Base-by-base conservation (phyloP, 2,888 invertebrate species). In the Andricus curvator region DNA sequence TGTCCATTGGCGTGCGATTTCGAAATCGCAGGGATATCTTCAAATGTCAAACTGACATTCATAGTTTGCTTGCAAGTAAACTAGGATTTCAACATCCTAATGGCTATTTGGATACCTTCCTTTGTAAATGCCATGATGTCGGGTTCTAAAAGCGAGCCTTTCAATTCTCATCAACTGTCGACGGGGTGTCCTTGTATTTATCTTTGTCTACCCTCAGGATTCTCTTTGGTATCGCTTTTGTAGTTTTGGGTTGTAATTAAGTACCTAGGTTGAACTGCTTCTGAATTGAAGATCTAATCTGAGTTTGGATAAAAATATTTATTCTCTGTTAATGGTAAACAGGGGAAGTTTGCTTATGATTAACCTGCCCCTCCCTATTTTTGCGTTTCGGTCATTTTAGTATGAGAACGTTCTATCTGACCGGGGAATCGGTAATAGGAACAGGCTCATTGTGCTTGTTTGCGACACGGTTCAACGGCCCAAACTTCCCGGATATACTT, bases 401-500 rank as follows among this genome's bases (percentile, higher is more conserved):
- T 25, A 44, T 51, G 81, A 81, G 84, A 82, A 83, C 48, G 76
- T 29, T 80, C 78, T 82, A 81, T 86, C 83, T 85, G 82, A 67
- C 80, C 78, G 83, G 83, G 83, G 83, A 87, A 87, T 81, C 74
- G 77, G 83, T 79, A 41, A 79, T 22, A 78, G 80, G 22, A 60
- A 79, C 77, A 44, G 64, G 65, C 78, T 86, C 84, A 87, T 89
- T 88, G 88, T 88, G 83, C 29, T 48, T 51, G 56, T 74, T 74
- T 74, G 56, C 86, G 84, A 84, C 85, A 84, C 89, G 91, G 92
- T 92, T 92, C 92, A 92, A 91, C 90, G 91, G 89, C 88, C 90
- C 92, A 91, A 91, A 92, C 92, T 92, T 92, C 92, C 92, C 92
- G 92, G 92, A 92, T 92, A 90, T 88, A 85, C 88, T 89, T 89